Conservation (phyloP, 2,113 vertebrate species). For the Pycnonotus jocosus region DNA sequence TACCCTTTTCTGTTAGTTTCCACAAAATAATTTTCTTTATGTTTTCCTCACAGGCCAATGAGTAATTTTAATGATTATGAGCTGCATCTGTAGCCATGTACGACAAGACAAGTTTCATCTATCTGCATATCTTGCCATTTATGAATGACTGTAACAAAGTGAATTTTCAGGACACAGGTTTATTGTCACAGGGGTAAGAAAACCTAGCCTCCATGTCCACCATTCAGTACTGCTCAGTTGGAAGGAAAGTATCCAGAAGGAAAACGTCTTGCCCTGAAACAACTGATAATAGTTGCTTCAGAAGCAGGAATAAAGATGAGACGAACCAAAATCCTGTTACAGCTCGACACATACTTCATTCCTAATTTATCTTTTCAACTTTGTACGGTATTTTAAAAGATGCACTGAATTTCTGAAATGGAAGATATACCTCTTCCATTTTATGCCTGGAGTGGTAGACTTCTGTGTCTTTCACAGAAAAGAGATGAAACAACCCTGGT, state of each 20-base stretch:
- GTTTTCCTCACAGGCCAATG: slow-evolving; percentile 20
- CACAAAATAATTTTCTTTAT: neutral
- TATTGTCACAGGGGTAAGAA: neutral
- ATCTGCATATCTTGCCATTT: neutral
- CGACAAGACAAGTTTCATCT: neutral
- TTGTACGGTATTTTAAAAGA: neutral
- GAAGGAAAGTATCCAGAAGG: neutral
- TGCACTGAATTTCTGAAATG: neutral
- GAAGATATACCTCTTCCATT: neutral
- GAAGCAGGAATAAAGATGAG: neutral
- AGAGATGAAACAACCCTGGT: neutral
- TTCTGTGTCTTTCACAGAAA: neutral
- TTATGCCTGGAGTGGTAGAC: neutral
- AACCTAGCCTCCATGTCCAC: neutral
- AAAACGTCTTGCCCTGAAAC: neutral
- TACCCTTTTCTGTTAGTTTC: neutral
- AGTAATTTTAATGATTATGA: slow-evolving; percentile 36
- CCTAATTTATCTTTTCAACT: neutral
- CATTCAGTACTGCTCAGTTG: neutral
- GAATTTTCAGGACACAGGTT: neutral
- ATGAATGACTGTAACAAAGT: neutral
- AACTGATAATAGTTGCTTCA: neutral
- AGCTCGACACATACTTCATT: neutral
- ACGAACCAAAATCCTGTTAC: neutral
- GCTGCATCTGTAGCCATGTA: neutral